Base-by-base conservation (phyloP, 1,140 invertebrate genomes). In the Zaprionus tsacasi region DNA sequence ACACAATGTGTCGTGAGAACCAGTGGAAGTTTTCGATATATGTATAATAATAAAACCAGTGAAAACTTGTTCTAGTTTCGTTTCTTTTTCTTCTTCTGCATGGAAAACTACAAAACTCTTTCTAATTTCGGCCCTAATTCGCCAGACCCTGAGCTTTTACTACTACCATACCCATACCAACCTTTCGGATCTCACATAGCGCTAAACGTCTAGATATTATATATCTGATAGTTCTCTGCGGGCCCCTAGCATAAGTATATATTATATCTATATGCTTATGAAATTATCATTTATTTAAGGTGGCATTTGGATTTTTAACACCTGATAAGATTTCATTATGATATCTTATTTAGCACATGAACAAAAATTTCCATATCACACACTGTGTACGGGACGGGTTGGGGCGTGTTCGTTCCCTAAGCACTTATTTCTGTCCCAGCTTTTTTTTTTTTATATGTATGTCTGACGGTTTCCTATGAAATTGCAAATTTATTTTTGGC, bases 241-340 rank as follows among this genome's bases (percentile, higher is more conserved):
- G n/a, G 13, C 10, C 21, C 25, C 10, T 12, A 54, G 17, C 27
- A 68, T 50, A 59, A 50, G 11, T 40, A 67, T 56, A 67, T 56
- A 58, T 36, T 45, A 30, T 33, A 50, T 40, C 52, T 68, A 36
- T 63, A 55, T 76, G 50, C 57, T 21, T 76, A 82, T 76, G 27
- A 43, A 64, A 67, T 72, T 72, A 72, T 55, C 43, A 54, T 64
- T 64, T 75, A 58, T 63, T 66, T 65, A 70, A 74, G 70, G 35
- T 72, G 55, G 73, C 81, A 76, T 89, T 85, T 61, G 66, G 74
- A 61, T 68, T 78, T 43, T 89, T 78, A 88, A 88, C 85, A 88
- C 83, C 83, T 89, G 83, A 88, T 88, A 88, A 88, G 78, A 72
- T 81, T 83, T 81, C 66, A 79, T 89, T 81, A 70, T 81, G 75